These are phyloP conservation scores for Pelodytes ibericus DNA, from an alignment of 2,797 vertebrate species.

Conservation along the genomic window DNA sequence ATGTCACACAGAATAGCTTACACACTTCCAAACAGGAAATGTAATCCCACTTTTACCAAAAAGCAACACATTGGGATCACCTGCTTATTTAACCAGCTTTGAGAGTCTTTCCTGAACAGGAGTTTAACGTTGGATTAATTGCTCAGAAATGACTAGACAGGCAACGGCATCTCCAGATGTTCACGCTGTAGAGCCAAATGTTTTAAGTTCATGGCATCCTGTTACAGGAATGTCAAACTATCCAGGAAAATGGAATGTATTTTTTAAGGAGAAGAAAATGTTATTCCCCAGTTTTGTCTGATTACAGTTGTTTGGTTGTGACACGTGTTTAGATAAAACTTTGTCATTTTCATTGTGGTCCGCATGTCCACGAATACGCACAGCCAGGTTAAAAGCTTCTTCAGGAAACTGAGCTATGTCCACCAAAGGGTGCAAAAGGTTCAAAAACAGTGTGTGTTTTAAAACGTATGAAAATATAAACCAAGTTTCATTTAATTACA, in stretches of 20 bases:
- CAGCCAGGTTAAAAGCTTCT: too few species aligned
- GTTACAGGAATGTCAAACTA: constrained; percentile 55
- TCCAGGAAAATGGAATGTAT: constrained; percentile 27
- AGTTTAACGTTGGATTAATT: constrained; percentile 45
- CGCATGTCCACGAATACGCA: too few species aligned
- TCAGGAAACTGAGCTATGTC: not conserved
- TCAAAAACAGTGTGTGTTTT: not conserved
- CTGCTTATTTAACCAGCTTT: constrained; percentile 24
- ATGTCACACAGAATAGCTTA: constrained; percentile 47
- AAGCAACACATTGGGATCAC: constrained; percentile 32
- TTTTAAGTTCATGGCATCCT: constrained; percentile 40
- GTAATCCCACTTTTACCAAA: constrained; percentile 49
- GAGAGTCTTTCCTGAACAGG: constrained; percentile 36
- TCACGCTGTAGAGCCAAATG: constrained; percentile 49
- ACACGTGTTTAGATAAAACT: not conserved
- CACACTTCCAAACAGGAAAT: constrained; percentile 59
- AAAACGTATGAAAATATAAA: too few species aligned
- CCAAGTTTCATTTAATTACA: too few species aligned
- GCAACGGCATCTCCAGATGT: constrained; percentile 46
- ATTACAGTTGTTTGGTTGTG: not conserved
- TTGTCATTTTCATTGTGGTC: not conserved
- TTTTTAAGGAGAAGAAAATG: constrained; percentile 11
- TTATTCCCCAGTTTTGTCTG: constrained; percentile 2
- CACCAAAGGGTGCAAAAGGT: not conserved
- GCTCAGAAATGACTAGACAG: constrained; percentile 37